phyloP scores from a whole-genome alignment of 1,140 invertebrate genomes.

The Listronotus bonariensis region DNA sequence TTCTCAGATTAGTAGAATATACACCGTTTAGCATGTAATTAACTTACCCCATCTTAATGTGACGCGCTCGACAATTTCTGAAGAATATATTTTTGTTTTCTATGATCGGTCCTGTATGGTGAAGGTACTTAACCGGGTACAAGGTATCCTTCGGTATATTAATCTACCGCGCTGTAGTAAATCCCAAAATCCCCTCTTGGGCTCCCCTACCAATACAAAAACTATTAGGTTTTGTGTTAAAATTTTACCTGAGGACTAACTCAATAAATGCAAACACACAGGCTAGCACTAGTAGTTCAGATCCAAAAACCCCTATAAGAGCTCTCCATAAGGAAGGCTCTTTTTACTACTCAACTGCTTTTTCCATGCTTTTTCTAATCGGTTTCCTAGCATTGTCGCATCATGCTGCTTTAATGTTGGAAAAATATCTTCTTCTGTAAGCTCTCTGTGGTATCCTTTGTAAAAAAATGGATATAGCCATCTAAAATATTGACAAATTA shows the following conservation, averaged over 20 bases:
- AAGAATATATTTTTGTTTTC: too few relatives aligned
- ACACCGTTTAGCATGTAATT: too few relatives aligned
- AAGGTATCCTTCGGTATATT: too few relatives aligned
- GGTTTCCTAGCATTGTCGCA: conserved; percentile 57
- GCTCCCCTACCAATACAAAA: too few relatives aligned
- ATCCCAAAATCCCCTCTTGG: too few relatives aligned
- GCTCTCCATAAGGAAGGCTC: conserved; percentile 53
- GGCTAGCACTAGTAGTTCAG: conserved; percentile 53
- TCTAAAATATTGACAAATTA: conserved; percentile 40
- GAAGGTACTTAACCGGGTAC: too few relatives aligned
- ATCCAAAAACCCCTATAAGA: conserved; percentile 51
- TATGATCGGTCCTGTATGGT: too few relatives aligned
- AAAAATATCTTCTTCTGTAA: conserved; percentile 45
- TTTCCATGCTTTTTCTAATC: conserved; percentile 61
- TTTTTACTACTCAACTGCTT: conserved; percentile 47
- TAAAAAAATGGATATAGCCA: conserved; percentile 50
- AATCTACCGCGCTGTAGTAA: too few relatives aligned
- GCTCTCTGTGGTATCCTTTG: conserved; percentile 39
- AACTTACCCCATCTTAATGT: too few relatives aligned
- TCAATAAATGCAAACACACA: conserved; percentile 4
- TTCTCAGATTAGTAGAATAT: too few relatives aligned
- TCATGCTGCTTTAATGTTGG: conserved; percentile 23
- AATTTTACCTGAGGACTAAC: background rate
- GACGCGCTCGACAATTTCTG: too few relatives aligned
- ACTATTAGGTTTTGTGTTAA: too few relatives aligned